Conservation (phyloP, 2,113 vertebrate species). For the Nyctibius bracteatus region DNA sequence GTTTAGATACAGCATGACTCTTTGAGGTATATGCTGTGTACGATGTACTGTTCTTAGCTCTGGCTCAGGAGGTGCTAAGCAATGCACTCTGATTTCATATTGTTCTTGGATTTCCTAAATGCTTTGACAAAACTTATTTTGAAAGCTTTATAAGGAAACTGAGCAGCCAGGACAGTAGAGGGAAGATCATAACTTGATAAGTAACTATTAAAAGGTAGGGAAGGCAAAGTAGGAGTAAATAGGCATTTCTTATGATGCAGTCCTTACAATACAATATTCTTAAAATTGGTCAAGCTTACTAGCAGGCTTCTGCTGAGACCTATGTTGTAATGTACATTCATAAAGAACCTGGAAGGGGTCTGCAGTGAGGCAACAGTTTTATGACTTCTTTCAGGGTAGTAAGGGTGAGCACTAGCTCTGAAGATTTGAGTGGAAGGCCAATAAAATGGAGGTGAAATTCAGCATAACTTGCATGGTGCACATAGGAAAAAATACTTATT, state of each 20-base stretch:
- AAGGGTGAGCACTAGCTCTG: background rate
- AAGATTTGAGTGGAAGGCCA: background rate
- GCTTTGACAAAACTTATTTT: background rate
- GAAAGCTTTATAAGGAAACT: background rate
- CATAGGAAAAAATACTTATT: background rate
- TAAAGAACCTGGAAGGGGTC: background rate
- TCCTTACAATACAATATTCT: background rate
- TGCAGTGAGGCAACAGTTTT: background rate
- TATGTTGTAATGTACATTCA: too few relatives aligned
- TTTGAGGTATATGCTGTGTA: background rate
- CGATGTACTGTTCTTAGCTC: background rate
- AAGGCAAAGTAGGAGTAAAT: background rate
- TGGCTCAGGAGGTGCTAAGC: background rate
- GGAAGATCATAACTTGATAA: background rate
- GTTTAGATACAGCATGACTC: background rate
- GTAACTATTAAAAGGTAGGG: background rate
- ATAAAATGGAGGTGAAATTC: background rate
- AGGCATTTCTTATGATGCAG: background rate
- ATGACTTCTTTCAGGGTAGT: background rate
- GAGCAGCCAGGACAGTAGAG: background rate
- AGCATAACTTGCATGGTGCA: background rate
- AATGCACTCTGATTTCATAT: background rate
- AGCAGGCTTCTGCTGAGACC: background rate
- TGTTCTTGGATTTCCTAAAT: background rate
- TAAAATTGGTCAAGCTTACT: background rate